Evolutionary conservation across 2,113 vertebrate genomes (phyloP), one percentile per base, ranked within the genome.

Genomic region (Phoxinus phoxinus): DNA sequence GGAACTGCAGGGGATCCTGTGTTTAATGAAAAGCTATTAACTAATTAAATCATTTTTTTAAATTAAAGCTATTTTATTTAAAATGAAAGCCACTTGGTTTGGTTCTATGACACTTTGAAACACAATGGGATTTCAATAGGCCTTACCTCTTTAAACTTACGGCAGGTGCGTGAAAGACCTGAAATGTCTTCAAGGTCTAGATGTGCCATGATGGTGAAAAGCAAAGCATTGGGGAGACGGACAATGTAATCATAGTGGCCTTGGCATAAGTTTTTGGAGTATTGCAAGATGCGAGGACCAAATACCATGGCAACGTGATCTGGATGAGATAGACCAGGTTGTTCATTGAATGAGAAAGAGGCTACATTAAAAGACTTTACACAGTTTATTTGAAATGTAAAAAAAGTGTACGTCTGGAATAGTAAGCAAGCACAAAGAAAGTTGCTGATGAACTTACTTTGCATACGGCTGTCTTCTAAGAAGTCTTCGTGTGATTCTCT

Each of bases 221-320:
- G 94, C 86, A 97, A 84, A 0, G 65, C 37, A 79, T 96, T 95
- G 10, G 97, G 91, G 85, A 99, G 95, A 67, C 27, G 71, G 35
- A 95, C 93, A 81, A 98, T 94, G 92, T 95, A 97, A 93, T 96
- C 94, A 80, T 89, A 94, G 77, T 93, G 92, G 72, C 96, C 96
- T 88, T 56, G 17, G 81, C 96, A 97, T 90, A 97, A 87, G 89
- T 51, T 92, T 87, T 91, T 92, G 87, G 94, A 51, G 79, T 96
- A 93, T 78, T 95, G 86, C 89, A 97, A 89, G 89, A 93, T 90
- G 30, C 78, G 90, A 79, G n/a, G 72, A 79, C 96, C 95, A 75
- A 97, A 97, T 48, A 95, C 86, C 88, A 92, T 59, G 46, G 90
- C 88, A 90, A 96, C 88, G 59, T 96, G 94, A 91, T 93, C 94